Evolutionary conservation across 2,888 invertebrate species (phyloP), one percentile per base, ranked within the genome.

Genomic region (Nephrotoma appendiculata): DNA sequence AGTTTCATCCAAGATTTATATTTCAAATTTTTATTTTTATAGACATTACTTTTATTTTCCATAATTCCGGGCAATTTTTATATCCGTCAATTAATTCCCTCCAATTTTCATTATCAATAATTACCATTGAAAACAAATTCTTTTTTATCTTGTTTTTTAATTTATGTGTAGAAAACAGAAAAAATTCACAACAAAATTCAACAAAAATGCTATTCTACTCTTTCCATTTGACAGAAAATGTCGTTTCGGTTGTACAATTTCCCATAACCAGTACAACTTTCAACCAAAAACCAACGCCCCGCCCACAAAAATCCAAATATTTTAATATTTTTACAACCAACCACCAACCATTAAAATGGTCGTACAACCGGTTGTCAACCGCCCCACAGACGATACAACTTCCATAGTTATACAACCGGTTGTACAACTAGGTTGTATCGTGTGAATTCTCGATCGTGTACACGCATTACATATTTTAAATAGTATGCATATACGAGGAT

Each of bases 261-360:
- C 83, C 83, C 83, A 83, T 41, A 83, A 31, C 41, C 83, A 83
- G 41, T 83, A 9, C 83, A 83, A 83, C 83, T 83, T 31, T 41
- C 31, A 83, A 31, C 83, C 41, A 83, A 31, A 83, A 83, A 31
- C 83, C 31, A 41, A 83, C 83, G 83, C 83, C 83, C 83, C 83
- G 83, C 83, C 83, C 83, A 19, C 83, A 83, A 83, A 83, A 83
- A 83, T 83, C 83, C 2, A 83, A 83, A 83, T 83, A 12, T 83
- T 83, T 83, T 83, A 41, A 83, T 83, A 83, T 41, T 83, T 83
- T 83, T 83, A 41, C 83, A 83, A 83, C 83, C 83, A 83, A 83
- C 83, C 41, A 83, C 83, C 83, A 83, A 83, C 83, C 83, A 83
- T 83, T 41, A 83, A 83, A 83, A 83, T 83, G 83, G 83, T 83